phyloP scores from a whole-genome alignment of 2,888 invertebrate species.

The Harpagoxenus sublaevis region DNA sequence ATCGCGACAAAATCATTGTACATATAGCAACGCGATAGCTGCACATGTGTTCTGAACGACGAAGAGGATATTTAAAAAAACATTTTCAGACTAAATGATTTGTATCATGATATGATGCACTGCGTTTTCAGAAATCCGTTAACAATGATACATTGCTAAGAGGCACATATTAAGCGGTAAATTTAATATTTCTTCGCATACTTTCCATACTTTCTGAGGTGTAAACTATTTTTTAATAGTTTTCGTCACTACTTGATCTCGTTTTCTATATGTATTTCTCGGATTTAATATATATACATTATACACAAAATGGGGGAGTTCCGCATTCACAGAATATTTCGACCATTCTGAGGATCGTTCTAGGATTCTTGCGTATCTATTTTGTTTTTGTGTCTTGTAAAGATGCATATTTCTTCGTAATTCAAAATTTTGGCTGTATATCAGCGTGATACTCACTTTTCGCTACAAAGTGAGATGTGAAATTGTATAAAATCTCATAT shows the following conservation, averaged over 20 bases:
- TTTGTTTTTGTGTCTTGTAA: not conserved
- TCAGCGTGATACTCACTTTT: not conserved
- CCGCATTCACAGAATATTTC: slow-evolving; percentile 31
- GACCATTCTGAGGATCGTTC: not conserved
- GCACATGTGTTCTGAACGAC: slow-evolving; percentile 9
- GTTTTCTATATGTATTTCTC: slow-evolving; percentile 25
- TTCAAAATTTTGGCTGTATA: not conserved
- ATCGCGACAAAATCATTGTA: slow-evolving; percentile 12
- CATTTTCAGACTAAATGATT: slow-evolving; percentile 12
- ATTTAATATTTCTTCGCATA: slow-evolving; percentile 27
- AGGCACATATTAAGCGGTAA: slow-evolving; percentile 27
- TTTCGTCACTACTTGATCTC: slow-evolving; percentile 40
- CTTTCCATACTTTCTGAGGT: slow-evolving; percentile 28
- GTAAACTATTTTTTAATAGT: slow-evolving; percentile 31
- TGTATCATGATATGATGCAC: not conserved
- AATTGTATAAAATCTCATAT: slow-evolving; percentile 3
- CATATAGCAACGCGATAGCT: slow-evolving; percentile 11
- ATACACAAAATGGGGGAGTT: slow-evolving; percentile 17
- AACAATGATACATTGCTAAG: slow-evolving; percentile 17
- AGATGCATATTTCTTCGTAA: slow-evolving; percentile 2
- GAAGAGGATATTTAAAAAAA: not conserved
- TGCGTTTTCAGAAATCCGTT: not conserved
- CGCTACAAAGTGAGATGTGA: not conserved
- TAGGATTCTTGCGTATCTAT: not conserved
- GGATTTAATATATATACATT: slow-evolving; percentile 28